Conservation (phyloP, 2,113 vertebrate genomes). For the Phodopus roborovskii region DNA sequence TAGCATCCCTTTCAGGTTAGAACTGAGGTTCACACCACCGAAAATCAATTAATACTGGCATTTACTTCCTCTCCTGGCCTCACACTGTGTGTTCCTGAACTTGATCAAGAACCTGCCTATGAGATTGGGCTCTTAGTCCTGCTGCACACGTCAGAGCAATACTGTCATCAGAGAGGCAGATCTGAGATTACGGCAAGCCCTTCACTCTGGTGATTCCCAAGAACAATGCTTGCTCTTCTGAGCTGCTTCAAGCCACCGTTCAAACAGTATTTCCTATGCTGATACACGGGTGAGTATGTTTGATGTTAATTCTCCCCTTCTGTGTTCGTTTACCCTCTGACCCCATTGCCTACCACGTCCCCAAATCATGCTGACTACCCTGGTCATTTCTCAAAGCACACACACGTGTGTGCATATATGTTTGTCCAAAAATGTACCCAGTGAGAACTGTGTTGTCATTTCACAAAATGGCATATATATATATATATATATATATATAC, state of each 20-base stretch:
- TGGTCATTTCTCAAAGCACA: background rate
- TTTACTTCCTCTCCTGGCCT: conserved; percentile 25
- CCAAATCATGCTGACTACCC: background rate
- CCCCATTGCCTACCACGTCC: background rate
- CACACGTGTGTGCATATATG: background rate
- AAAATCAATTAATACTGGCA: conserved; percentile 26
- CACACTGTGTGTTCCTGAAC: background rate
- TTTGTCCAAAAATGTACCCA: background rate
- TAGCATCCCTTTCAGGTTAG: conserved; percentile 23
- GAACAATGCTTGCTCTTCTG: background rate
- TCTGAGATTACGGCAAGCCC: background rate
- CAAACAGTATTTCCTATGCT: background rate
- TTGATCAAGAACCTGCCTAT: conserved; percentile 21
- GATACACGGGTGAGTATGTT: background rate
- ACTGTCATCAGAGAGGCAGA: background rate
- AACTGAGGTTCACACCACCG: background rate
- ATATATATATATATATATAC: no score
- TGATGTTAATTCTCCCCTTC: background rate
- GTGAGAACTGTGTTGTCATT: background rate
- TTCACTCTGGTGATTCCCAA: conserved; percentile 17
- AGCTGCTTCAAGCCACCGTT: background rate
- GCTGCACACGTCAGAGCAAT: background rate
- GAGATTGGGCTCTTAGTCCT: conserved; percentile 17
- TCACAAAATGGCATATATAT: conserved; percentile 54
- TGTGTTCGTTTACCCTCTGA: background rate